phyloP scores from a whole-genome alignment of 2,888 invertebrate genomes.

The Troilus luridus region DNA sequence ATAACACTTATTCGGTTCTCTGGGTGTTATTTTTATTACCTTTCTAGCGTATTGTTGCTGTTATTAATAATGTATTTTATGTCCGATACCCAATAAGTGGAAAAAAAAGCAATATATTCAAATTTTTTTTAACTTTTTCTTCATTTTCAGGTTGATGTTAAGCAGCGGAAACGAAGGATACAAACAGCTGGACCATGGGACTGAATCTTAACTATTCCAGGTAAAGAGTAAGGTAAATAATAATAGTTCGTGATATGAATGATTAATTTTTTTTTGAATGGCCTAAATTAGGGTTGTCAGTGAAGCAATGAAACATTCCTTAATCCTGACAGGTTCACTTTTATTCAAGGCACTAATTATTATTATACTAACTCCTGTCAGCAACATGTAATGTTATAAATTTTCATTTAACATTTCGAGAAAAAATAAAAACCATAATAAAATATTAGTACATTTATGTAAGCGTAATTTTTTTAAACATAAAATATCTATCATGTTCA shows the following conservation, averaged over 20 bases:
- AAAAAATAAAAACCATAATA: background rate
- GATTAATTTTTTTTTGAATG: background rate
- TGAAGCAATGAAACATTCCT: background rate
- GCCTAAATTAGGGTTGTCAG: background rate
- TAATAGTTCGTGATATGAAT: slow-evolving; percentile 1
- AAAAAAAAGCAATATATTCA: background rate
- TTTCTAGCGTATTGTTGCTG: no score
- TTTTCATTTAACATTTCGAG: no score
- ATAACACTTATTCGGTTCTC: no score
- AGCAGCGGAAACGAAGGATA: background rate
- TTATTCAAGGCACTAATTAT: background rate
- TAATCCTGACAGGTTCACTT: background rate
- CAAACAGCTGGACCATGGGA: background rate
- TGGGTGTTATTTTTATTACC: no score
- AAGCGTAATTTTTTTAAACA: background rate
- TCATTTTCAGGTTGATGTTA: background rate
- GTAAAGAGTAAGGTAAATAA: background rate
- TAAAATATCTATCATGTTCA: no score
- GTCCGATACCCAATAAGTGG: background rate
- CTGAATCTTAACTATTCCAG: background rate
- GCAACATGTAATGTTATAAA: background rate
- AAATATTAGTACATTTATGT: background rate
- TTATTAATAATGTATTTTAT: no score
- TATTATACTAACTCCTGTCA: background rate
- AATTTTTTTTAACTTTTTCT: background rate